Percentiles rank a stretch among this genome's conserved stretches.
Conservation (phyloP, 2,797 vertebrate species). For the Betta splendens region DNA sequence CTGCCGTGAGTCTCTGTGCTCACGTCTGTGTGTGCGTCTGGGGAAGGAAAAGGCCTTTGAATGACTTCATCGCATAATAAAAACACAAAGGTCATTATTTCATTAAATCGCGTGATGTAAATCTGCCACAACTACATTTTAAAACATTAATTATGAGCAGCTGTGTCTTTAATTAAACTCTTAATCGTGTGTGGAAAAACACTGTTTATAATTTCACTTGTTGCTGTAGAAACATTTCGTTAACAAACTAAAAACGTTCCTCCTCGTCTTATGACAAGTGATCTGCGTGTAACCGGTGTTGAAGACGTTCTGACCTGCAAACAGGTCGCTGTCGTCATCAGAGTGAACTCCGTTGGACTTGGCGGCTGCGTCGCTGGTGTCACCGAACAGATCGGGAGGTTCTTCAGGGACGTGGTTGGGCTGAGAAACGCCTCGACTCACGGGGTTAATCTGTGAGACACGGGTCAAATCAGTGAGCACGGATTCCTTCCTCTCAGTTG, state of each 20-base stretch:
- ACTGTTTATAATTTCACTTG: too few species aligned
- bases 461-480: background rate
- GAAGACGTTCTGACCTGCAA: conserved; percentile 82
- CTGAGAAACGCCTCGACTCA: conserved; percentile 68
- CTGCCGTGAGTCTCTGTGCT: conserved; percentile 84
- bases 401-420: conserved; percentile 37
- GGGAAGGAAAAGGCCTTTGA: conserved; percentile 25
- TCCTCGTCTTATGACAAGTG: background rate
- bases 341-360: conserved; percentile 87
- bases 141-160: too few species aligned
- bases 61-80: background rate
- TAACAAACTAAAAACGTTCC: too few species aligned
- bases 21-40: conserved; percentile 90
- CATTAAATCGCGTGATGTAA: too few species aligned
- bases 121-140: too few species aligned
- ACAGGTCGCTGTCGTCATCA: conserved; percentile 90
- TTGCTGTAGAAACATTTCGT: too few species aligned
- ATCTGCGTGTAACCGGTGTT: background rate
- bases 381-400: conserved; percentile 72
- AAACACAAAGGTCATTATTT: too few species aligned
- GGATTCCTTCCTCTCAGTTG: too few species aligned
- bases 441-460: conserved; percentile 64
- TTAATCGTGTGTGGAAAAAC: too few species aligned
- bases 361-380: conserved; percentile 37
- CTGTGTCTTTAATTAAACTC: too few species aligned